Conservation (phyloP, 2,797 vertebrate genomes). For the Siniperca obscura region DNA sequence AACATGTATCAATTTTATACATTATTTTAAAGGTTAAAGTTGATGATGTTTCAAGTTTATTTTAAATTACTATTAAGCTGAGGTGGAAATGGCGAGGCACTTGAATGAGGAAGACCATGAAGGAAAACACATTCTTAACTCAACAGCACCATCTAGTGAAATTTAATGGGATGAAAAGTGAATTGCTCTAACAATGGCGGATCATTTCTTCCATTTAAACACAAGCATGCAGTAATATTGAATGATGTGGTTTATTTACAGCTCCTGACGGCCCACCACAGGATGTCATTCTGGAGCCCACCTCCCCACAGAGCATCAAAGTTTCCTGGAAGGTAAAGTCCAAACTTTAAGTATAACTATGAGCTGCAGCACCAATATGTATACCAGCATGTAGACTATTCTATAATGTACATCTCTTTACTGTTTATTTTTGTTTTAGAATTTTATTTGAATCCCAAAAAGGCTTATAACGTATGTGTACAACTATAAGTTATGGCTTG, state of each 20-base stretch:
- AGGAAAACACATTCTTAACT: constrained; percentile 27
- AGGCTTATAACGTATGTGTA: fast-evolving
- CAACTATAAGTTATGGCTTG: not conserved
- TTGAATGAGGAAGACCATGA: not conserved
- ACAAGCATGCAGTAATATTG: constrained; percentile 25
- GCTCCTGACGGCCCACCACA: constrained; percentile 97
- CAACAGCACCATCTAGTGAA: constrained; percentile 74
- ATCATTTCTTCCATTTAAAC: constrained; percentile 16
- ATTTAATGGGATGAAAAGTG: not conserved
- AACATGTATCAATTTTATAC: constrained; percentile 41
- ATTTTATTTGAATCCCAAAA: not conserved
- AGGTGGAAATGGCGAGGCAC: constrained; percentile 21
- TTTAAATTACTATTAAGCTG: constrained; percentile 47
- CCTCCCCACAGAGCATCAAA: constrained; percentile 98
- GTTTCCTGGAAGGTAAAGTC: constrained; percentile 96
- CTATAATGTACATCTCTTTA: not conserved
- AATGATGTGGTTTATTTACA: constrained; percentile 73
- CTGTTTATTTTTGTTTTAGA: not conserved
- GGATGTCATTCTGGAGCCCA: constrained; percentile 94
- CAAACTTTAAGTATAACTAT: not conserved
- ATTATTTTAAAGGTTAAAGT: constrained; percentile 62
- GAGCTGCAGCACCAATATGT: not conserved
- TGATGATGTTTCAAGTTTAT: constrained; percentile 42
- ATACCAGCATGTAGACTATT: not conserved
- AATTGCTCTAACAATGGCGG: not conserved